Base-by-base conservation (phyloP, 2,797 vertebrate genomes). In the Labeo calbasu region DNA sequence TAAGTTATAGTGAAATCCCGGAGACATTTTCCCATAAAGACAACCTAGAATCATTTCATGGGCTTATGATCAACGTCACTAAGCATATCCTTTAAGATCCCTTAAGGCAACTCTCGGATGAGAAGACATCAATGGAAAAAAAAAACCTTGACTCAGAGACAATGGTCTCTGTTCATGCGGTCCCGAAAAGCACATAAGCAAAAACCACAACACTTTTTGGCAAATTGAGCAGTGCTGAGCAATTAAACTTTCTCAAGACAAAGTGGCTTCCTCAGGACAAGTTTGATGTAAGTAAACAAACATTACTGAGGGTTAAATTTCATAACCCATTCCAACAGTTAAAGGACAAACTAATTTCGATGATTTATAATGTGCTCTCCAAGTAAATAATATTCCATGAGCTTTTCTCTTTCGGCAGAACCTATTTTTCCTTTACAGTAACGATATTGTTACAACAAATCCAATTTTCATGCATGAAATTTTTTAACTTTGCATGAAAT, bases 131-230 rank as follows among this genome's bases (percentile, higher is more conserved):
- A 83, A 85, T 63, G 81, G 71, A 82, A 85, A 87, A 71, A 78
- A 50, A 36, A 32, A 78, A 13, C 83, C 86, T 77, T 51, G 46
- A 13, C 85, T 88, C 68, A 10, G 85, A 68, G 88, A 94, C 93
- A 93, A 93, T 92, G 91, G 86, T 61, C 89, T 84, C 90, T 87
- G 90, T 94, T 94, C 88, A 94, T 90, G 77, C 72, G 23, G 78
- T 72, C 85, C 85, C 43, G 36, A 87, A 84, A 69, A 76, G 46
- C 14, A 50, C 68, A 36, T 15, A 73, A 79, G 90, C 89, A 90
- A 91, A 91, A 91, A 89, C 90, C 92, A 86, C 91, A 91, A 87
- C 61, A 79, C 70, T 76, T 79, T 81, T 76, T 81, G 72, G 80
- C 57, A 83, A 72, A 79, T n/a, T 9, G 55, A 79, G 15, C 51